Percentiles rank a stretch among this genome's conserved stretches.
These are phyloP conservation scores for Polypedilum pembai DNA, from an alignment of 1,140 invertebrate species.

Conservation along the genomic window DNA sequence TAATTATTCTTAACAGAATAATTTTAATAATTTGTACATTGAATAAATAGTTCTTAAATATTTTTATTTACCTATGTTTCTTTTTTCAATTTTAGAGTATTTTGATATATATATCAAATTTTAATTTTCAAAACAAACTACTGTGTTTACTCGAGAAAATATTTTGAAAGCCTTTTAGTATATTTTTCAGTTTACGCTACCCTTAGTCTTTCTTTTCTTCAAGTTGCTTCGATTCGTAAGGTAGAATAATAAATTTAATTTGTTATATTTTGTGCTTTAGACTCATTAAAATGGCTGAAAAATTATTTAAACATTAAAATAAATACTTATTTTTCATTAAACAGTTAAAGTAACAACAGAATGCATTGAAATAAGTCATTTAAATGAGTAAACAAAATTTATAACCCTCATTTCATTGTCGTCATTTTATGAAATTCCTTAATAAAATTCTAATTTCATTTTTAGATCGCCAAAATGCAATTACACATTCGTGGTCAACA, in stretches of 20 bases:
- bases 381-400: conserved; percentile 23
- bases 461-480: conserved; percentile 41
- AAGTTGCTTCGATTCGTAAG: neutral
- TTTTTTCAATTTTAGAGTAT: neutral
- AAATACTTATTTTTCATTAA: neutral
- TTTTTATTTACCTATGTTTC: neutral
- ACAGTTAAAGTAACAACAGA: neutral
- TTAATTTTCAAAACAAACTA: no score
- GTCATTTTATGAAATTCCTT: neutral
- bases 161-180: no score
- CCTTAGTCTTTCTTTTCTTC: neutral
- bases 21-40: neutral
- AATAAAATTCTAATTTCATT: neutral
- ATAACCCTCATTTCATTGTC: neutral
- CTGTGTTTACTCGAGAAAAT: no score
- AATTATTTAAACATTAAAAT: neutral
- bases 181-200: no score
- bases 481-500: conserved; percentile 47
- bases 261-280: neutral
- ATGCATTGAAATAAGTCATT: neutral
- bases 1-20: neutral
- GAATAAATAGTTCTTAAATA: neutral
- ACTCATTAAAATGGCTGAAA: neutral
- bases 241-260: neutral
- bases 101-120: no score